phyloP scores from a whole-genome alignment of 2,113 vertebrate species.

The Sardina pilchardus region DNA sequence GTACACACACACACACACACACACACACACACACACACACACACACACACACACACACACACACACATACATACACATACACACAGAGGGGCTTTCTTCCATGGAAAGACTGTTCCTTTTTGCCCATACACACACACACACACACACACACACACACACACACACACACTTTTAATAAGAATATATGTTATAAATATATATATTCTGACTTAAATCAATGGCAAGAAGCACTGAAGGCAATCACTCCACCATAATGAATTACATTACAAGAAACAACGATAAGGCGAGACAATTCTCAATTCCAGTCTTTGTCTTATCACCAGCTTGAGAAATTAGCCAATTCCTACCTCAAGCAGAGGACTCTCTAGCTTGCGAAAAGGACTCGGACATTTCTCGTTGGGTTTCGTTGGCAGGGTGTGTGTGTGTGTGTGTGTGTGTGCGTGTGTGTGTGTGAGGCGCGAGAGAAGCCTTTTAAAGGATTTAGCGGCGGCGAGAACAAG shows the following conservation, averaged over 20 bases:
- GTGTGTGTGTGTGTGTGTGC: too few relatives aligned
- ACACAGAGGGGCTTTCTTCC: neutral
- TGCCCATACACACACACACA: too few relatives aligned
- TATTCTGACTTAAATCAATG: neutral
- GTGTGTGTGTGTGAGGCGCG: neutral
- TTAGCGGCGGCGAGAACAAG: neutral
- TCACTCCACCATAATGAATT: neutral
- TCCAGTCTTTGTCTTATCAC: neutral
- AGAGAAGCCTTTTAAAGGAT: neutral
- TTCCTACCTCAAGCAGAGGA: conserved; percentile 1
- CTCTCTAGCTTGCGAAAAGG: neutral
- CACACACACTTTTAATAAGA: neutral
- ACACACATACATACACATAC: neutral
- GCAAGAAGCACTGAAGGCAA: neutral
- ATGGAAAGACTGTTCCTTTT: too few relatives aligned
- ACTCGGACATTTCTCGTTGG: neutral
- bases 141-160: neutral
- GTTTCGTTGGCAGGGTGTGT: neutral
- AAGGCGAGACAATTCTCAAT: neutral
- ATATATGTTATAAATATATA: neutral
- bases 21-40: conserved; percentile 11
- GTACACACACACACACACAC: conserved; percentile 20
- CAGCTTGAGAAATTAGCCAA: neutral
- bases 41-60: neutral
- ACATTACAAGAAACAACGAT: neutral